phyloP scores from a whole-genome alignment of 2,113 vertebrate genomes.

The Hyla sarda region DNA sequence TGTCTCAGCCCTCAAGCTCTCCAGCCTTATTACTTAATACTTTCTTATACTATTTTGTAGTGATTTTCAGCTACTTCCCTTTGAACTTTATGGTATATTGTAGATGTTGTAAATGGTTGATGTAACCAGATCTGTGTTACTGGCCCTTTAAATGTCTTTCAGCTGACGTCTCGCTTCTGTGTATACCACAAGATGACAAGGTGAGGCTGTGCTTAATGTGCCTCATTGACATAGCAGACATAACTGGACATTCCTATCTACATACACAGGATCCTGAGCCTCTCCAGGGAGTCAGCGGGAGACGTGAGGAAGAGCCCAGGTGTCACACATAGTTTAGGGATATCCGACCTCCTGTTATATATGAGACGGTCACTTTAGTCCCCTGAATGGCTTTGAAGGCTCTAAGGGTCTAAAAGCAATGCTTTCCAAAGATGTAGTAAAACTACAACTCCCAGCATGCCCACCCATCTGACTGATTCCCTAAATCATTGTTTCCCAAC shows the following conservation, averaged over 20 bases:
- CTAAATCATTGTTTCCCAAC: too few relatives aligned
- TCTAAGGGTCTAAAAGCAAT: too few relatives aligned
- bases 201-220: background rate
- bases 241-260: slow-evolving; percentile 44
- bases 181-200: slow-evolving; percentile 1
- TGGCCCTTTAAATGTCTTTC: background rate
- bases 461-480: too few relatives aligned
- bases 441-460: too few relatives aligned
- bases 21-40: too few relatives aligned
- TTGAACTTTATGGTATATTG: too few relatives aligned
- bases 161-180: background rate
- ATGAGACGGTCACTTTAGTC: background rate
- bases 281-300: background rate
- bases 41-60: too few relatives aligned
- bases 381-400: background rate
- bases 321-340: slow-evolving; percentile 35
- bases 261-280: slow-evolving; percentile 17
- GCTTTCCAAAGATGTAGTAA: too few relatives aligned
- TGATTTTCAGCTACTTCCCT: too few relatives aligned
- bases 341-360: background rate
- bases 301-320: slow-evolving; percentile 12
- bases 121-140: background rate
- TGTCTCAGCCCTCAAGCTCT: too few relatives aligned
- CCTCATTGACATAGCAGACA: slow-evolving; percentile 23
- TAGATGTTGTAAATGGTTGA: too few relatives aligned